Base-by-base conservation (phyloP, 2,797 vertebrate species). In the Linurgus olivaceus region DNA sequence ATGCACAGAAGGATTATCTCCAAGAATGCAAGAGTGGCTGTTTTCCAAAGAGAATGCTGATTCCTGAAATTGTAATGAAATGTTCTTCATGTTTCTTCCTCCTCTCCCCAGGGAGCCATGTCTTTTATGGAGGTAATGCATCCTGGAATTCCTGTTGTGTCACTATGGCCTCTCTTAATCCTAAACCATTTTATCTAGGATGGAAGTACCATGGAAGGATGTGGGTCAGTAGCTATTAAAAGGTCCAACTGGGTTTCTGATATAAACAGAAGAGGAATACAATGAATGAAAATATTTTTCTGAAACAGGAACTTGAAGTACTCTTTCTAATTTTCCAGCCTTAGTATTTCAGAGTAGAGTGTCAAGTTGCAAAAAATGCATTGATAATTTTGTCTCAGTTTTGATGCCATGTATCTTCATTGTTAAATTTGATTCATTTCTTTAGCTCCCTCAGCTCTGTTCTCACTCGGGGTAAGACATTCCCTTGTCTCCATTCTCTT, bases 291-390 rank as follows among this genome's bases (percentile, higher is more conserved):
- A 55, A 62, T 48, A 45, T 7, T 68, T 16, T 40, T 86, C 45
- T 78, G 28, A 57, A 65, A 33, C 16, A 51, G 35, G 2, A 6
- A 38, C 21, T 54, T 54, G 15, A 72, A 81, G 7, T 35, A 8
- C 23, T 33, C 25, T 82, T 52, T 66, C 37, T 83, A 42, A 45
- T 79, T 71, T 82, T 4, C 45, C 50, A 81, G 12, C 18, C 5
- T 90, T 35, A 35, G 9, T 38, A 25, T 45, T 29, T 63, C 25
- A 74, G 55, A 72, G 17, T 26, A 58, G 75, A 66, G 3, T 0
- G 0, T n/a, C 24, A 83, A 72, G 2, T 6, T 11, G 9, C 33
- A 68, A 35, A 3, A 75, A 66, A 40, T 35, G 5, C 5, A 10
- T 62, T 91, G 58, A 11, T 37, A 47, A 7, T 71, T 37, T 81